Evolutionary conservation across 1,140 invertebrate genomes (phyloP).

Genomic region (Aradophagus sp.): DNA sequence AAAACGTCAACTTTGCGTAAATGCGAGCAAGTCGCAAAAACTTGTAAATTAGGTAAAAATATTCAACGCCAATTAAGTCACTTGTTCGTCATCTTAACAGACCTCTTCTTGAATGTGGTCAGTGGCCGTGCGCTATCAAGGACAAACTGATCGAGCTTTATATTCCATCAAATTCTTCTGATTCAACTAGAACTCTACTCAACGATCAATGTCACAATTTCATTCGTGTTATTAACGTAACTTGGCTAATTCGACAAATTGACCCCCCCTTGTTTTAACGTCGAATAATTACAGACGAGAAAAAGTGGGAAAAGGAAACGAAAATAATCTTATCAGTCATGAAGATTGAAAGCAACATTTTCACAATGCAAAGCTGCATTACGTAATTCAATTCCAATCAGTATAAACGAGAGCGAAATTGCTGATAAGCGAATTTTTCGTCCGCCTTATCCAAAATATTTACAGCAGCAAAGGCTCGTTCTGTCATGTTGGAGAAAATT

Average conservation of each 20-base stretch:
- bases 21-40: conserved; percentile 35
- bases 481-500: conserved; percentile 10
- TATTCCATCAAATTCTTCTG: conserved; percentile 25
- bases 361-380: background rate
- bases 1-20: conserved; percentile 24
- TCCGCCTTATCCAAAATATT: conserved; percentile 28
- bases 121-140: conserved; percentile 48
- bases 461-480: background rate
- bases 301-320: too few relatives aligned
- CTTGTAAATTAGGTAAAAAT: conserved; percentile 47
- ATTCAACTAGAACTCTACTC: background rate
- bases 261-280: too few relatives aligned
- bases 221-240: too few relatives aligned
- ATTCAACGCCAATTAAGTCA: conserved; percentile 49
- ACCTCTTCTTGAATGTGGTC: conserved; percentile 44
- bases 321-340: too few relatives aligned
- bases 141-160: conserved; percentile 18
- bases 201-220: too few relatives aligned
- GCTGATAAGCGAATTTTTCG: conserved; percentile 20
- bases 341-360: too few relatives aligned
- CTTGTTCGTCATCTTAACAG: conserved; percentile 48
- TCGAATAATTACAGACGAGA: too few relatives aligned
- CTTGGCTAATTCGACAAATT: too few relatives aligned
- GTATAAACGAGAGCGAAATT: conserved; percentile 2
- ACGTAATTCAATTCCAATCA: conserved; percentile 4